Percentiles rank a stretch among this genome's conserved stretches.
Conservation (phyloP, 1,140 invertebrate genomes). For the Amyelois transitella region DNA sequence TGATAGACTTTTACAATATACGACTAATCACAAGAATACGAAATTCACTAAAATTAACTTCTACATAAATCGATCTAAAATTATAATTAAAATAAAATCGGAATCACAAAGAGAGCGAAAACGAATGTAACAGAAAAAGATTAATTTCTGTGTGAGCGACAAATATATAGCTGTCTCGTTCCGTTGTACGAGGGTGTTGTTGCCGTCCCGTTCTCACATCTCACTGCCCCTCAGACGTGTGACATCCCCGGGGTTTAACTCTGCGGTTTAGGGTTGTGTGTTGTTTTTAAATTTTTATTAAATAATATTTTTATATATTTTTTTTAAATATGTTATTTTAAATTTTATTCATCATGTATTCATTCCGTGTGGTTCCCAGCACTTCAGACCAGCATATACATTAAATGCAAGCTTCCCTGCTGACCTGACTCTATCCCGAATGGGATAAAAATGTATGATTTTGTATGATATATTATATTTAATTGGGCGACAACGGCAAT, state of each 20-base stretch:
- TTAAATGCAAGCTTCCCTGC: no score
- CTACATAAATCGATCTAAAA: neutral
- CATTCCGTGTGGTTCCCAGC: no score
- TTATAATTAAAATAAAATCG: constrained; percentile 23
- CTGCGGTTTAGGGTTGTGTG: constrained; percentile 47
- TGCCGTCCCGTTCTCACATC: constrained; percentile 52
- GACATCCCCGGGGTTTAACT: constrained; percentile 62
- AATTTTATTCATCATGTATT: no score
- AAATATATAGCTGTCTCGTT: constrained; percentile 27
- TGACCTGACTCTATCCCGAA: no score
- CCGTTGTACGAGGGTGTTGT: constrained; percentile 13
- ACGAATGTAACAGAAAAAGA: constrained; percentile 29
- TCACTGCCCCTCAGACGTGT: constrained; percentile 57
- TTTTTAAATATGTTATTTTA: neutral
- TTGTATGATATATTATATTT: no score
- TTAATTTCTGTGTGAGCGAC: constrained; percentile 13
- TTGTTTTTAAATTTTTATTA: neutral
- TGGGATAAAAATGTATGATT: no score
- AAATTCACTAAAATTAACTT: no score
- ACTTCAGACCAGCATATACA: no score
- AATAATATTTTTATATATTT: no score
- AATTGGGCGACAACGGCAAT: no score
- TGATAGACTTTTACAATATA: no score
- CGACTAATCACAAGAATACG: no score
- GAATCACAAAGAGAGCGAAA: constrained; percentile 35